A percentile compares a stretch with the other conserved stretches of the same genome.
These are phyloP conservation scores for Sphecodes monilicornis DNA, from an alignment of 2,888 invertebrate species.

Conservation along the genomic window DNA sequence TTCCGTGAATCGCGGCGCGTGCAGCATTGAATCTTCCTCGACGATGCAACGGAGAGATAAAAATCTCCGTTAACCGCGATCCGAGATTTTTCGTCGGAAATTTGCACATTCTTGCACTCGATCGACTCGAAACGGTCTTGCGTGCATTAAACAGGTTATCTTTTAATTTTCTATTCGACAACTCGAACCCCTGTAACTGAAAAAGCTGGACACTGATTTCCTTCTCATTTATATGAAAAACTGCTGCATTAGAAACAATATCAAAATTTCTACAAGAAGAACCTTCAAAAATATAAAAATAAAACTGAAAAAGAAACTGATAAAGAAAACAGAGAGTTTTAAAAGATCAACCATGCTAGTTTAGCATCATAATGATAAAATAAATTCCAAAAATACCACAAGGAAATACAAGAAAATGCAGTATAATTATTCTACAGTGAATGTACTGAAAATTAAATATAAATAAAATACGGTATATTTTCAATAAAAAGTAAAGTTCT, in stretches of 20 bases:
- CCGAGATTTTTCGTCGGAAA: neutral
- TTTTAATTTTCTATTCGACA: neutral
- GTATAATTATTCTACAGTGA: too few relatives aligned
- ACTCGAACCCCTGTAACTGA: neutral
- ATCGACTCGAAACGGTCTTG: neutral
- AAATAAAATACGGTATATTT: too few relatives aligned
- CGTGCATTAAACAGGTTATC: neutral
- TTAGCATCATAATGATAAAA: neutral
- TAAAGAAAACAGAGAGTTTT: too few relatives aligned
- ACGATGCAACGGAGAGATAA: neutral
- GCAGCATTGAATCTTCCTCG: neutral
- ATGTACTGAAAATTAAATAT: too few relatives aligned
- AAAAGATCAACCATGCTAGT: neutral
- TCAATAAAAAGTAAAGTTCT: too few relatives aligned
- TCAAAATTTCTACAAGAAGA: too few relatives aligned
- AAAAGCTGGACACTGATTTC: too few relatives aligned
- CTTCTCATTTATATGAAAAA: too few relatives aligned
- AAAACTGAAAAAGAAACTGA: too few relatives aligned
- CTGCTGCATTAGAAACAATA: too few relatives aligned
- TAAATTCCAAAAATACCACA: neutral
- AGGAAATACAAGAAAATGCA: too few relatives aligned
- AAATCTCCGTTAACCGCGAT: slow-evolving; percentile 5
- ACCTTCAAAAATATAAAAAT: too few relatives aligned
- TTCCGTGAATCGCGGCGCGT: slow-evolving; percentile 10
- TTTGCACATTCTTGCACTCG: neutral